Conservation (phyloP, 2,888 invertebrate species). For the Graphium colonna region DNA sequence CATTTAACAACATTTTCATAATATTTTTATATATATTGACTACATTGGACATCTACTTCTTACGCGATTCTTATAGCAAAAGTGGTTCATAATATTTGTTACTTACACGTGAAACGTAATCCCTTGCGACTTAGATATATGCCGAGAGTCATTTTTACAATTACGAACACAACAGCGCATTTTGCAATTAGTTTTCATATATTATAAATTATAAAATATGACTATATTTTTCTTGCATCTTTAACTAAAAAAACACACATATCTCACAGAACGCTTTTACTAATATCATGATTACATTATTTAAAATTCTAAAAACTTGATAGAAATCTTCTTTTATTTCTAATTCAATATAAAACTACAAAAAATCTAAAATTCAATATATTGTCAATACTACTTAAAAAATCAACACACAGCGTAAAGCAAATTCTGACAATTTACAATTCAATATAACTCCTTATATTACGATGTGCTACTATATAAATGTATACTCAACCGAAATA, state of each 20-base stretch:
- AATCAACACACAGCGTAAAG: background rate
- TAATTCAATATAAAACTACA: background rate
- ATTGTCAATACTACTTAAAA: background rate
- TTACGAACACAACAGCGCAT: slow-evolving; percentile 62
- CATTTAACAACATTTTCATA: too few relatives aligned
- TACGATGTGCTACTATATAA: background rate
- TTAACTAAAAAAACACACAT: background rate
- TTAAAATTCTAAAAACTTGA: background rate
- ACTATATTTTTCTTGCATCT: background rate
- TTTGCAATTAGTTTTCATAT: slow-evolving; percentile 26
- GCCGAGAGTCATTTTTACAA: slow-evolving; percentile 61
- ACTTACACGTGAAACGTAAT: slow-evolving; percentile 69
- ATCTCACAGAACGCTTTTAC: background rate
- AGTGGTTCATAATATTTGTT: background rate
- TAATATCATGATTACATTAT: background rate
- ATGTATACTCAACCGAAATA: background rate
- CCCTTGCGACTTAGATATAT: slow-evolving; percentile 54
- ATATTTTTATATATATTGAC: too few relatives aligned
- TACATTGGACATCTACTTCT: background rate
- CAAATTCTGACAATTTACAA: background rate
- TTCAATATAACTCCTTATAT: background rate
- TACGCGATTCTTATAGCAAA: too few relatives aligned
- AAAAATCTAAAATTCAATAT: background rate
- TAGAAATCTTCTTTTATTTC: too few relatives aligned
- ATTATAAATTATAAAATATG: background rate